Base-by-base conservation (phyloP, 2,797 vertebrate genomes). In the Myoxocephalus aenaeus region DNA sequence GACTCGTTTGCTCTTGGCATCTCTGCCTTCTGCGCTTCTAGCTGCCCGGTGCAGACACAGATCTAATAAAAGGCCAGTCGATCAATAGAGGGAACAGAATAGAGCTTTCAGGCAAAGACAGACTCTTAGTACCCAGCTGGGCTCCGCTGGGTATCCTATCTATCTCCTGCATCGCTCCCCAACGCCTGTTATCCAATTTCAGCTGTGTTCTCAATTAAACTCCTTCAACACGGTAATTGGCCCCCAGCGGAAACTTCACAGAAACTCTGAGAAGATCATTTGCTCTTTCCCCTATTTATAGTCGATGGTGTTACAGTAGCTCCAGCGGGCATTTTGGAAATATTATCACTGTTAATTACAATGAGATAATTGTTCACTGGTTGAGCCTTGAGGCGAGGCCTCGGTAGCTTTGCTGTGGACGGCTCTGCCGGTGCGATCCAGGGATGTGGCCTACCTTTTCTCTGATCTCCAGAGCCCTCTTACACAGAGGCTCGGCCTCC, bases 401-500 rank as follows among this genome's bases (percentile, higher is more conserved):
- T 83, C 0, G n/a, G 84, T 77, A 53, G 82, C 71, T 20, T 54
- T 2, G 36, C 58, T 25, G 69, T 38, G 42, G 32, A 36, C 0
- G 6, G 48, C 22, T 65, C 46, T 57, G 6, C 20, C 65, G 79
- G 32, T 76, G 83, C 29, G 67, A 40, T 65, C 72, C 44, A 71
- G 87, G 79, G 80, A 86, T 63, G 8, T 77, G 71, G 46, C 40
- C 82, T 93, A 98, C 98, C 97, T 98, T 99, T 91, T 99, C 98
- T 89, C 98, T 96, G 89, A 99, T 99, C 94, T 99, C 98, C 94
- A 99, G 93, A 3, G 98, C 98, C 82, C 98, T 95, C 92, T 99
- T 99, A 81, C 98, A 99, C 86, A 99, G 92, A 0, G 98, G 98
- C 86, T 99, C 98, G 0, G 98, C 98, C 85, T 99, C 98, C 92